These are phyloP conservation scores for Notarius lentiginosus DNA, from an alignment of 2,113 vertebrate genomes.

Conservation along the genomic window DNA sequence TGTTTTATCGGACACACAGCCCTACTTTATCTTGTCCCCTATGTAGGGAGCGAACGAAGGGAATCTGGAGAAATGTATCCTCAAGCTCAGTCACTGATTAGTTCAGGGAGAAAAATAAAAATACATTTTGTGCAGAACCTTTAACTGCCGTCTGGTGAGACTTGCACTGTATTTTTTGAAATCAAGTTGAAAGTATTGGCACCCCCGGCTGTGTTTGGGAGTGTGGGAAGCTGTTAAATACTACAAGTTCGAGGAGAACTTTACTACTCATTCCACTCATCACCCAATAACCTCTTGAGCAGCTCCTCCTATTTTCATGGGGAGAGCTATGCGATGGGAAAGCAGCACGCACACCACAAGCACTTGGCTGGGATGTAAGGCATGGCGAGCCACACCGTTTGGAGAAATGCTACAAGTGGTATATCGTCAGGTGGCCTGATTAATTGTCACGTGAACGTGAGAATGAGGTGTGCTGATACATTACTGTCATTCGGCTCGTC, in stretches of 20 bases:
- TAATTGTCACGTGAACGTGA: not conserved
- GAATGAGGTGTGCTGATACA: not conserved
- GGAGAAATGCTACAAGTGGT: not conserved
- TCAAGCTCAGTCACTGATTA: not conserved
- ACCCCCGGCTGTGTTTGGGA: not conserved
- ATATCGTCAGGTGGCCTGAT: not conserved
- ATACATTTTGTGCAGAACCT: not conserved
- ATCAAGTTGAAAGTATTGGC: not conserved
- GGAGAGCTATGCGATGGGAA: not conserved
- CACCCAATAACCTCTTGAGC: not conserved
- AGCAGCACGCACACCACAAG: not conserved
- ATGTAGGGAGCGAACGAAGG: not conserved
- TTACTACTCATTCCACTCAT: not conserved
- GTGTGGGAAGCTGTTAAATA: not conserved
- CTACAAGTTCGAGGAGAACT: not conserved
- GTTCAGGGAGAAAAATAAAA: not conserved
- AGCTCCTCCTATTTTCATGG: not conserved
- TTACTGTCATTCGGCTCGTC: not conserved
- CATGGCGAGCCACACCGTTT: not conserved
- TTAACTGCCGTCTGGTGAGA: not conserved
- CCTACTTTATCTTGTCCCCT: not conserved
- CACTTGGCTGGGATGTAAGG: not conserved
- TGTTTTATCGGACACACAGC: not conserved
- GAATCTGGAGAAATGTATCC: not conserved
- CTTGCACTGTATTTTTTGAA: not conserved